Evolutionary conservation across 2,797 vertebrate species (phyloP), one percentile per base, ranked within the genome.

Genomic region (Jordanella pulchra): DNA sequence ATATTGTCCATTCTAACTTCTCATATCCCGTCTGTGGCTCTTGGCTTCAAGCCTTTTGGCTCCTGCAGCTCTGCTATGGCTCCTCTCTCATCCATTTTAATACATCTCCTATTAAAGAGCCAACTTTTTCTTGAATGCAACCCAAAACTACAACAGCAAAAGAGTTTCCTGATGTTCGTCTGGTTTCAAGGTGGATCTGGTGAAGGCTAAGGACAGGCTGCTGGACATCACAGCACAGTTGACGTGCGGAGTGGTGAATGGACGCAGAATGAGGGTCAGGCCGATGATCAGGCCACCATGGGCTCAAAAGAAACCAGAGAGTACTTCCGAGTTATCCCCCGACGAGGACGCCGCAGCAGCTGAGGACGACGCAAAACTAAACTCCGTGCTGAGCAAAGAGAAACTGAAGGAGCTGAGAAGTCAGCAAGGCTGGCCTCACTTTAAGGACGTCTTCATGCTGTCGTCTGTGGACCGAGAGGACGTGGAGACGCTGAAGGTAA

Each of bases 401-500:
- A 32, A 73, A 71, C 83, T 93, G 67, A 84, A 63, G 76, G 75
- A 58, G 2, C 73, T 94, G 28, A 92, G 76, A 70, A 65, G 55
- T 4, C 88, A 25, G 79, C 92, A 28, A 42, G 97, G 97, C 39
- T 99, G 98, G 97, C 93, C 96, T 0, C 86, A 88, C 88, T 99
- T 99, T 86, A 96, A 91, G 84, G 98, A 99, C 23, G 93, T 99
- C 78, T 99, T 99, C 92, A 99, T 99, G 98, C 86, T 98, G 67
- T 97, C 96, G 7, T 96, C 98, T 45, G 55, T 96, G 70, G 90
- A 71, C 64, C 86, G 73, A 18, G 96, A 96, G 71, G 97, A 98
- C 17, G 96, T 98, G 75, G 94, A 95, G 18, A 95, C 93, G 0
- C 92, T 99, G 23, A 98, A 97, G 96, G 98, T 98, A 86, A 48